These are phyloP conservation scores for Mastigias papua DNA, from an alignment of 30 jellyfish, hydroid and myxozoan species.

Conservation along the genomic window DNA sequence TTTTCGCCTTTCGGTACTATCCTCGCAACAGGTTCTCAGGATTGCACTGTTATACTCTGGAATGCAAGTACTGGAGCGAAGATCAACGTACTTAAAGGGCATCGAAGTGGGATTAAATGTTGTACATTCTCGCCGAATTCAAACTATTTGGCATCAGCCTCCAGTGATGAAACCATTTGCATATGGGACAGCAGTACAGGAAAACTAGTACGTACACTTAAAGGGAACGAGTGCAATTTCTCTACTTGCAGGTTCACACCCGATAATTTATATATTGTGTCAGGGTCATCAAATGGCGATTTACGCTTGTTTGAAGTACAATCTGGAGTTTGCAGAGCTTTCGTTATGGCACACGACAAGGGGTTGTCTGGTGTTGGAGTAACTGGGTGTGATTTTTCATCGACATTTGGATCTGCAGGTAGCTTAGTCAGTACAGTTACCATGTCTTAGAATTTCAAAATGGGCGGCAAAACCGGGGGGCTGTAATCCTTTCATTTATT, in stretches of 20 bases:
- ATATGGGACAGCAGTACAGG: slow-evolving; percentile 81
- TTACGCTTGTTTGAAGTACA: slow-evolving; percentile 82
- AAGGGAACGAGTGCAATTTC: slow-evolving; percentile 82
- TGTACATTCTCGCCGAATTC: slow-evolving; percentile 89
- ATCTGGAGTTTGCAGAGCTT: slow-evolving; percentile 76
- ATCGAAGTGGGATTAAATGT: slow-evolving; percentile 80
- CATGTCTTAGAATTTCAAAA: not conserved
- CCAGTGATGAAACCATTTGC: slow-evolving; percentile 83
- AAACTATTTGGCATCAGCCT: slow-evolving; percentile 77
- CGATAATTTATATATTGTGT: slow-evolving; percentile 80
- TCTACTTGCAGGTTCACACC: slow-evolving; percentile 93
- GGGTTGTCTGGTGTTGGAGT: slow-evolving; percentile 97
- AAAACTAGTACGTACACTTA: slow-evolving; percentile 61
- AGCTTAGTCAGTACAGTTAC: not conserved
- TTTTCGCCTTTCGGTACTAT: slow-evolving; percentile 92
- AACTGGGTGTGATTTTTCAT: slow-evolving; percentile 94
- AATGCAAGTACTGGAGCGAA: slow-evolving; percentile 77
- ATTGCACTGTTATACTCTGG: slow-evolving; percentile 88
- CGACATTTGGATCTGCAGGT: slow-evolving; percentile 90
- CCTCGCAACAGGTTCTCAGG: slow-evolving; percentile 95
- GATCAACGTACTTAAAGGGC: slow-evolving; percentile 83
- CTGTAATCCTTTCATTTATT: too few species aligned
- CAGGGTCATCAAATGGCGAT: slow-evolving; percentile 95
- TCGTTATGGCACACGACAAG: slow-evolving; percentile 84
- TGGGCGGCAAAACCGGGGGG: too few species aligned